Percentiles rank a stretch among this genome's conserved stretches.
Conservation (phyloP, 2,888 invertebrate genomes). For the Papilio elwesi region DNA sequence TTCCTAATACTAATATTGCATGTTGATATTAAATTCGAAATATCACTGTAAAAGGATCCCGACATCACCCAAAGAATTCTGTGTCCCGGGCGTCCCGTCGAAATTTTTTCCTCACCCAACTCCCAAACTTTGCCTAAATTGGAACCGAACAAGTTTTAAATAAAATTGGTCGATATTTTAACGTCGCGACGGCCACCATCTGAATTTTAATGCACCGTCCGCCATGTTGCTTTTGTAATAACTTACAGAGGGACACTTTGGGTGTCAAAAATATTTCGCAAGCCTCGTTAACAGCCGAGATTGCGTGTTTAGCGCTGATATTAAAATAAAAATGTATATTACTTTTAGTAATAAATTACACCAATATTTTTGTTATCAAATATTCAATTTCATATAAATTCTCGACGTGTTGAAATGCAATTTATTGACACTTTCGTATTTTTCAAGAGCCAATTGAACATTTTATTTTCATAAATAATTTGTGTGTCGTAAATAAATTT, state of each 20-base stretch:
- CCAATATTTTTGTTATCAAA: neutral
- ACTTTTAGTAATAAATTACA: neutral
- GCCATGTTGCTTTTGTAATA: conserved; percentile 25
- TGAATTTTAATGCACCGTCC: conserved; percentile 53
- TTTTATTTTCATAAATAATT: too few species aligned
- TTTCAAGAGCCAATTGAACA: too few species aligned
- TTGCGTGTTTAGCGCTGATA: conserved; percentile 5
- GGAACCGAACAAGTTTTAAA: conserved; percentile 40
- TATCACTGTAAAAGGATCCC: neutral
- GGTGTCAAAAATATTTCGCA: conserved; percentile 13
- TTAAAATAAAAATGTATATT: neutral
- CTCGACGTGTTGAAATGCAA: too few species aligned
- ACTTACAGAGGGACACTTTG: conserved; percentile 15
- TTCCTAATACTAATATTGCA: too few species aligned
- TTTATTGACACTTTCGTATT: too few species aligned
- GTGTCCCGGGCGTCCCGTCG: conserved; percentile 9
- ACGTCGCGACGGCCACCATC: conserved; percentile 46
- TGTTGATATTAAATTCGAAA: neutral
- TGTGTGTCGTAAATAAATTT: too few species aligned
- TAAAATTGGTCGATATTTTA: conserved; percentile 45
- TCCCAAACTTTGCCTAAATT: conserved; percentile 38
- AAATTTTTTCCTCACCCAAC: conserved; percentile 18
- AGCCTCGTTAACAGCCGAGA: neutral
- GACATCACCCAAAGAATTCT: conserved; percentile 3
- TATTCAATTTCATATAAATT: neutral